phyloP scores from a whole-genome alignment of 1,140 invertebrate species.

The Phenacoccus solenopsis region DNA sequence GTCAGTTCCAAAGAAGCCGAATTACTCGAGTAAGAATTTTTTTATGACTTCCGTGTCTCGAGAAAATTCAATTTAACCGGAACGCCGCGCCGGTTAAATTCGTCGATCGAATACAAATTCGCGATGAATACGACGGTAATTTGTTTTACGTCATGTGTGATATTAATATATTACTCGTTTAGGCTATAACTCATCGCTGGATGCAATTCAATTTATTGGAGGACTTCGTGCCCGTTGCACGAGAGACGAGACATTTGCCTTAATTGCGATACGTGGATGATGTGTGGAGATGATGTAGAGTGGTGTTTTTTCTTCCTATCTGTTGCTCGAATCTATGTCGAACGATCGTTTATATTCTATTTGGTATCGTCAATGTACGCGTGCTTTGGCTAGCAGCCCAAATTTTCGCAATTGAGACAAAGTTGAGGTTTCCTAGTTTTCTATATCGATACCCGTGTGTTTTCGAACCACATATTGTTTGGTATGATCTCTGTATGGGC shows the following conservation, averaged over 20 bases:
- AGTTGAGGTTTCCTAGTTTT: neutral
- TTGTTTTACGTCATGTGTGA: neutral
- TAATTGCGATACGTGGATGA: neutral
- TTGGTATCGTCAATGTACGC: too few relatives aligned
- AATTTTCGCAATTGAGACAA: neutral
- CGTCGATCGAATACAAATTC: neutral
- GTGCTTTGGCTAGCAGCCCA: neutral
- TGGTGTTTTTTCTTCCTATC: neutral
- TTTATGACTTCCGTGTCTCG: neutral
- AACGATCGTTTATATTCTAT: too few relatives aligned
- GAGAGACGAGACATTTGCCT: neutral
- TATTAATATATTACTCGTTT: constrained; percentile 3
- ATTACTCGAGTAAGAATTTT: neutral
- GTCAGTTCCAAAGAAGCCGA: neutral
- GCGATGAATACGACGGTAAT: too few relatives aligned
- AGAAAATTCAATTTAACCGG: neutral
- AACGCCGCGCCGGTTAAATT: neutral
- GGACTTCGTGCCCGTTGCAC: neutral
- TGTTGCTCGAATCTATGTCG: neutral
- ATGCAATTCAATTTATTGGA: neutral
- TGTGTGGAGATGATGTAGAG: neutral
- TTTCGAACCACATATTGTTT: too few relatives aligned
- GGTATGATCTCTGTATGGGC: too few relatives aligned
- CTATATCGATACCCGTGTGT: too few relatives aligned
- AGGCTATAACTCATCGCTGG: neutral